Percentiles rank a stretch among this genome's conserved stretches.
phyloP scores from a whole-genome alignment of 2,113 vertebrate species.

The Gymnobelideus leadbeateri region DNA sequence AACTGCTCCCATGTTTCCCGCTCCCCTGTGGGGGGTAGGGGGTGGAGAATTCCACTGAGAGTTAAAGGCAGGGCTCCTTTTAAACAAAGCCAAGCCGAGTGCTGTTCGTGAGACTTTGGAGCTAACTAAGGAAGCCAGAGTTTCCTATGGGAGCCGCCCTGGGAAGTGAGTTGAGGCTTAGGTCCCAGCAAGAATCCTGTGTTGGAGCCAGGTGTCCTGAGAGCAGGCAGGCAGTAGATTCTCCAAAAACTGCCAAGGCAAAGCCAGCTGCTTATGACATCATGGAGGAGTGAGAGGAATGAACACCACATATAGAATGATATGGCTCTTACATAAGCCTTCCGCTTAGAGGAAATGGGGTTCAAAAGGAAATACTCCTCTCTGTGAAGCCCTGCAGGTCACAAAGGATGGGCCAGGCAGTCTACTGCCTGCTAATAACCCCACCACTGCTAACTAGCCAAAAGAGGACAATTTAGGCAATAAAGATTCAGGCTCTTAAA shows the following conservation, averaged over 20 bases:
- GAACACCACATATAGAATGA: background rate
- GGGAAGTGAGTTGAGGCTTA: constrained; percentile 50
- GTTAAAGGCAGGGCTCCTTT: constrained; percentile 63
- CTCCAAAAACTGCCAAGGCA: background rate
- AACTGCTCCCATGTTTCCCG: background rate
- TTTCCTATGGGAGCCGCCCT: constrained; percentile 42
- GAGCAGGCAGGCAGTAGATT: background rate
- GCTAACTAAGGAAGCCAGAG: constrained; percentile 19
- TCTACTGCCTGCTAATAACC: background rate
- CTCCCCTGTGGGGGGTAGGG: background rate
- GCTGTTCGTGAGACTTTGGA: background rate
- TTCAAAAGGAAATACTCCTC: background rate
- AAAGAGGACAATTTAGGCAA: background rate
- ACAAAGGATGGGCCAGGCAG: background rate
- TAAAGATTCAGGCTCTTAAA: background rate
- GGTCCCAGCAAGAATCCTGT: constrained; percentile 15
- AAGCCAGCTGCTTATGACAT: background rate
- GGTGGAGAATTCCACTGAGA: background rate
- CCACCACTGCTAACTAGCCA: background rate
- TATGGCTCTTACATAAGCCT: background rate
- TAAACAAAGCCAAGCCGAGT: constrained; percentile 53
- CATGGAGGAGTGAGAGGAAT: background rate
- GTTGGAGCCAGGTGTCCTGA: constrained; percentile 44
- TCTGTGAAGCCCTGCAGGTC: background rate
- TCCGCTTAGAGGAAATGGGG: background rate